Evolutionary conservation across 2,797 vertebrate genomes (phyloP), one percentile per base, ranked within the genome.

Genomic region (Cirrhinus mrigala): DNA sequence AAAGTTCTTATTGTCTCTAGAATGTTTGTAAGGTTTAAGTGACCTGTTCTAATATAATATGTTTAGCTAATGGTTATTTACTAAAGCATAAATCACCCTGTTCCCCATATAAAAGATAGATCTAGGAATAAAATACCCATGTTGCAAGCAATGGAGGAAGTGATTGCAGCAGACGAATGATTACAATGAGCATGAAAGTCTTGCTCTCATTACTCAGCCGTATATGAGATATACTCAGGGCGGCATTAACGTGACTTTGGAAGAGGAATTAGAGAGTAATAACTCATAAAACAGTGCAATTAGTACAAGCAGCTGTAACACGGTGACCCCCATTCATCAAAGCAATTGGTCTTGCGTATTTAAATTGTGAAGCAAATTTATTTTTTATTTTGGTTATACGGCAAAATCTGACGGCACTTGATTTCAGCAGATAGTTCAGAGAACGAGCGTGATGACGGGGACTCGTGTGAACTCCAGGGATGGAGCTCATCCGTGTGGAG

Each of bases 321-420:
- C 90, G 87, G 92, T 95, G 93, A 94, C 93, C 92, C 92, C 90
- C 91, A 93, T 95, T 95, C 90, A 93, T 95, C 93, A 95, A 92
- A 91, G 79, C 92, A 94, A 92, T 93, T 91, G 87, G 87, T 91
- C 88, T 86, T 85, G 86, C 86, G 75, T 88, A 88, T 91, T 93
- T 90, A 87, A 91, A 90, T 92, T 87, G 70, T 87, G 68, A 89
- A 82, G 71, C 79, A 85, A 85, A 84, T 86, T 71, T 87, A 78
- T 89, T 83, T 89, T 44, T 91, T 86, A 85, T 87, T 89, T 85
- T 83, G 44, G 82, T 70, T 66, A 75, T 81, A 85, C 22, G 7
- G 44, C 14, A 70, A 77, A 66, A 52, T 54, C 69, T 62, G 75
- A 58, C 22, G 15, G 46, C n/a, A n/a, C 33, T 78, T 66, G 22